Conservation (phyloP, 2,113 vertebrate genomes). For the Leptodactylus fuscus region DNA sequence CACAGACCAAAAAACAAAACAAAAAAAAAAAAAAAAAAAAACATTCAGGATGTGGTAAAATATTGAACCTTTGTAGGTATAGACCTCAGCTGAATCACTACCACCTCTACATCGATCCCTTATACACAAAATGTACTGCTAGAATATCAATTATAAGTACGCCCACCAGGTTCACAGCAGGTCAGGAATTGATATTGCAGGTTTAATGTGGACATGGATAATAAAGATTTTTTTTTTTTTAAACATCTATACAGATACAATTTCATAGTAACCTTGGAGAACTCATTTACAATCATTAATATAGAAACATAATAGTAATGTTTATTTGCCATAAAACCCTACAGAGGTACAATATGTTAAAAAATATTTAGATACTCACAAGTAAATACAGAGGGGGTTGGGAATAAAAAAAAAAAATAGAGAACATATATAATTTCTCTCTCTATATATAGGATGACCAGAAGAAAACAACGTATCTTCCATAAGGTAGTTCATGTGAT, state of each 20-base stretch:
- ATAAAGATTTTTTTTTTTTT: too few relatives aligned
- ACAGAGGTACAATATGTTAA: not conserved
- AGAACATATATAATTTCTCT: too few relatives aligned
- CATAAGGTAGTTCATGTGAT: not conserved
- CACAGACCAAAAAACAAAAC: too few relatives aligned
- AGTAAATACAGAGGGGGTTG: too few relatives aligned
- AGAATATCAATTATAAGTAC: not conserved
- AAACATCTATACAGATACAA: too few relatives aligned
- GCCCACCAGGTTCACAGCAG: not conserved
- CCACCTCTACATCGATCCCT: not conserved
- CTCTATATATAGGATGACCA: too few relatives aligned
- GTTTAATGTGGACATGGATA: too few relatives aligned
- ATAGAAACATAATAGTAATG: not conserved
- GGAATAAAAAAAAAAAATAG: too few relatives aligned
- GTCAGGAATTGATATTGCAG: not conserved
- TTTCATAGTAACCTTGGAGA: too few relatives aligned
- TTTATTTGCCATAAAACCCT: not conserved
- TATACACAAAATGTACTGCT: not conserved
- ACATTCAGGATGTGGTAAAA: not conserved
- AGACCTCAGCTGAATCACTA: not conserved
- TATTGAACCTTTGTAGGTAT: not conserved
- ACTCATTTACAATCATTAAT: too few relatives aligned
- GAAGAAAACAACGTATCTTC: not conserved
- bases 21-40: too few relatives aligned
- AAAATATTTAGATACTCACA: too few relatives aligned